A percentile compares a stretch with the other conserved stretches of the same genome.
Conservation (phyloP, 1,140 invertebrate species). For the Drosophila pallidifrons region DNA sequence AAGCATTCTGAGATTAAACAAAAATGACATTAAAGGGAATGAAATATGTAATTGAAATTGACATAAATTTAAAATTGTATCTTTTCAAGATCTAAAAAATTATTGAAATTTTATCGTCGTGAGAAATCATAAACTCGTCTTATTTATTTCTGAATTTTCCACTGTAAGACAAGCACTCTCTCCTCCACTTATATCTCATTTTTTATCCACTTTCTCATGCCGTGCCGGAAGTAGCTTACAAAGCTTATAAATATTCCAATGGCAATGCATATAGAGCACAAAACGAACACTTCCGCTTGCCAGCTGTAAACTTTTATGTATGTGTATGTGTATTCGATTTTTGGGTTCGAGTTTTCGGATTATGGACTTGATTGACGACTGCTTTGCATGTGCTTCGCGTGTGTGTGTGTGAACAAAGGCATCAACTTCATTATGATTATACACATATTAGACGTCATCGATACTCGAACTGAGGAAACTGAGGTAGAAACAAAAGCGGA, state of each 20-base stretch:
- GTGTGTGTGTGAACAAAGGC: slow-evolving; percentile 36
- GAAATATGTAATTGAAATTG: too few species aligned
- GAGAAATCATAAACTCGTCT: too few species aligned
- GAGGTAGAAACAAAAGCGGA: slow-evolving; percentile 3
- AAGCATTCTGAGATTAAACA: too few species aligned
- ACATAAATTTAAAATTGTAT: too few species aligned
- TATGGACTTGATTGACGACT: slow-evolving; percentile 59
- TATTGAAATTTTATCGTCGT: too few species aligned
- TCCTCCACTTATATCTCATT: not conserved
- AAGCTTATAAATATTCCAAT: slow-evolving; percentile 70
- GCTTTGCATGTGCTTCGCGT: slow-evolving; percentile 39
- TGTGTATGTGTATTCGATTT: slow-evolving; percentile 13
- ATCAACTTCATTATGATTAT: slow-evolving; percentile 77
- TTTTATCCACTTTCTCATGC: not conserved
- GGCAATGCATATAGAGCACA: slow-evolving; percentile 57
- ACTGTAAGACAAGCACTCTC: not conserved
- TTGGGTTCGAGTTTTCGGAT: not conserved
- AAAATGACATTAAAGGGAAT: too few species aligned
- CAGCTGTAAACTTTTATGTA: slow-evolving; percentile 55
- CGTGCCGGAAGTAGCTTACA: slow-evolving; percentile 58
- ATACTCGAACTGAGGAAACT: slow-evolving; percentile 42
- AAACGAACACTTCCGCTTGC: slow-evolving; percentile 71
- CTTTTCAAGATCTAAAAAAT: too few species aligned
- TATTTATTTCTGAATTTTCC: not conserved
- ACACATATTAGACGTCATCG: slow-evolving; percentile 75